Base-by-base conservation (phyloP, 2,113 vertebrate species). In the Onychostruthus taczanowskii region DNA sequence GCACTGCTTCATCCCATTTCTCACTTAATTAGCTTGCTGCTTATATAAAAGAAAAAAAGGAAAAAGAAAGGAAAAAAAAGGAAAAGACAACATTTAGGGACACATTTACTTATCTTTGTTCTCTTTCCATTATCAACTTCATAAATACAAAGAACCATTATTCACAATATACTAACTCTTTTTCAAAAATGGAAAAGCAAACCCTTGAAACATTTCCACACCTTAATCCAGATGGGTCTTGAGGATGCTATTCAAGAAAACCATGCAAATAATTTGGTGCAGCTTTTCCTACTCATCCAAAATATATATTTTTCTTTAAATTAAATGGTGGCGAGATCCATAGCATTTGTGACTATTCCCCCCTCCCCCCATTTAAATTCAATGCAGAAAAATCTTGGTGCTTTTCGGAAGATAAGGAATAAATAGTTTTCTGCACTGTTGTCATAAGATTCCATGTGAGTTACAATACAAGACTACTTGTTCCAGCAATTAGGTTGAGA, bases 111-210 rank as follows among this genome's bases (percentile, higher is more conserved):
- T 89, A 97, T 97, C 97, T 97, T 89, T 87, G 93, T 87, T 97
- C 92, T 97, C 95, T 97, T 97, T 98, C 96, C 96, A 95, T 98
- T 97, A 97, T 96, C 92, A 96, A 96, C 90, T 97, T 96, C 96
- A 98, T 98, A 98, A 98, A 98, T 98, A 98, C 93, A 97, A 98
- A 98, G 97, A 97, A 97, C 95, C 97, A 97, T 98, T 98, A 98
- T 98, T 98, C 98, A 98, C 97, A 98, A 98, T 96, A 97, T 98
- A 98, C 96, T 91, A 97, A 91, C 96, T 97, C 96, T 96, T 95
- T 90, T 94, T 94, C 89, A 97, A 94, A 96, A 86, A 93, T 91
- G 96, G 96, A 97, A 97, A 97, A 95, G 86, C 95, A 97, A 98
- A 97, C 76, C 95, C 95, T 92, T 93, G 91, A 96, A 96, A 97